These are phyloP conservation scores for Fabriciana adippe DNA, from an alignment of 2,888 invertebrate genomes.

Conservation along the genomic window DNA sequence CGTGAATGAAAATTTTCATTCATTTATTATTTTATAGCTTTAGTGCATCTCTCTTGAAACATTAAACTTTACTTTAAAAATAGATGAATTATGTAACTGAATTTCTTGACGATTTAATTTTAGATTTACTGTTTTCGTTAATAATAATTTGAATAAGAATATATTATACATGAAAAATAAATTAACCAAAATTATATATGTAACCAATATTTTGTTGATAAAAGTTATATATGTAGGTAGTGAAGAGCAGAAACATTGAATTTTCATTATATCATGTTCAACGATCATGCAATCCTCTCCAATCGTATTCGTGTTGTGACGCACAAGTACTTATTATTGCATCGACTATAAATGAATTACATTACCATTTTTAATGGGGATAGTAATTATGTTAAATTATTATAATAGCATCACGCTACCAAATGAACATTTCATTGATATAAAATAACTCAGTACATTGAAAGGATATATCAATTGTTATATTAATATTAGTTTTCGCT, in stretches of 20 bases:
- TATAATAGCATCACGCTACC: conserved; percentile 24
- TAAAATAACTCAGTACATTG: too few species aligned
- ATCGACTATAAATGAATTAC: conserved; percentile 10
- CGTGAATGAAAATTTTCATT: not conserved
- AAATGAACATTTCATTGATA: not conserved
- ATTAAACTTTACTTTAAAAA: too few species aligned
- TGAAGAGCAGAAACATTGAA: conserved; percentile 32
- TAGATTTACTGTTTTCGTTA: too few species aligned
- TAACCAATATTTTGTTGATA: not conserved
- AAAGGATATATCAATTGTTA: too few species aligned
- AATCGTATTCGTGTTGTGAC: conserved; percentile 27
- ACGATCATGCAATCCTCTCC: conserved; percentile 28
- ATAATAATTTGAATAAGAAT: too few species aligned
- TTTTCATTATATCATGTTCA: conserved; percentile 28
- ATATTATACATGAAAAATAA: too few species aligned
- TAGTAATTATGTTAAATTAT: conserved; percentile 28
- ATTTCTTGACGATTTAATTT: too few species aligned
- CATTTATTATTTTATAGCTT: too few species aligned
- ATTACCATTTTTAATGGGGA: conserved; percentile 30
- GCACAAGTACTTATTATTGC: conserved; percentile 21
- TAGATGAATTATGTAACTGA: too few species aligned
- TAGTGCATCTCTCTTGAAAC: too few species aligned
- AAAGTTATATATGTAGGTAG: conserved; percentile 21
- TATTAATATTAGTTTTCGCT: too few species aligned
- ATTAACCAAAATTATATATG: too few species aligned